phyloP scores from a whole-genome alignment of 30 jellyfish, hydroid and myxozoan genomes.

The Mastigias papua region DNA sequence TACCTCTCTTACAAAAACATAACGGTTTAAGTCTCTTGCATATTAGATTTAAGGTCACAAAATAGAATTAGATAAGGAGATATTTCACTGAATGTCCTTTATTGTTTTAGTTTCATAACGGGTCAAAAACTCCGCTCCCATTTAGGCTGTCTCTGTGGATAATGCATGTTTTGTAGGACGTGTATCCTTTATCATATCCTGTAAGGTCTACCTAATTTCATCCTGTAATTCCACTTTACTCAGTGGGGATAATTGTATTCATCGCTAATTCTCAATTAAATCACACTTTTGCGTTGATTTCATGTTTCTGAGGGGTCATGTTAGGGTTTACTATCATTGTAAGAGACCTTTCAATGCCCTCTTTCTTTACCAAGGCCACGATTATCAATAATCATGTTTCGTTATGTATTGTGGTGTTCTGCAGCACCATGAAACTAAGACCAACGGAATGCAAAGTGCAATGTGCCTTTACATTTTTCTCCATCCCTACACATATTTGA shows the following conservation, averaged over 20 bases:
- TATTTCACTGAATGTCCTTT: background rate
- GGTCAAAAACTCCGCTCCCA: conserved; percentile 25
- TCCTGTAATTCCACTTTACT: background rate
- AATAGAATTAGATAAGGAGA: conserved; percentile 32
- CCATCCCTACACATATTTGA: too few relatives aligned
- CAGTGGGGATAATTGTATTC: conserved; percentile 20
- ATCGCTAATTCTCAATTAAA: background rate
- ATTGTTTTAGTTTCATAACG: conserved; percentile 2
- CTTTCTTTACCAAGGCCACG: too few relatives aligned
- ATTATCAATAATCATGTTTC: too few relatives aligned
- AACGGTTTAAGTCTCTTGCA: conserved; percentile 10
- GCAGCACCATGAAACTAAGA: too few relatives aligned
- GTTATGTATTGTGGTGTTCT: too few relatives aligned
- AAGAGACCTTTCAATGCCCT: too few relatives aligned
- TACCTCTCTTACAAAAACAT: conserved; percentile 1
- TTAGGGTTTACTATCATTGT: too few relatives aligned
- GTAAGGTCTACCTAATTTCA: background rate
- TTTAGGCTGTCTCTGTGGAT: background rate
- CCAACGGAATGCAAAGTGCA: too few relatives aligned
- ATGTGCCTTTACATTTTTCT: too few relatives aligned
- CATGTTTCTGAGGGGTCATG: too few relatives aligned
- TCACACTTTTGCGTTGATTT: background rate
- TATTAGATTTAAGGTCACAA: conserved; percentile 38
- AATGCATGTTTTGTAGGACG: background rate
- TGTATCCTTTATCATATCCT: conserved; percentile 7